Evolutionary conservation across 2,113 vertebrate genomes (phyloP).

Genomic region (Pelecanoides urinatrix): DNA sequence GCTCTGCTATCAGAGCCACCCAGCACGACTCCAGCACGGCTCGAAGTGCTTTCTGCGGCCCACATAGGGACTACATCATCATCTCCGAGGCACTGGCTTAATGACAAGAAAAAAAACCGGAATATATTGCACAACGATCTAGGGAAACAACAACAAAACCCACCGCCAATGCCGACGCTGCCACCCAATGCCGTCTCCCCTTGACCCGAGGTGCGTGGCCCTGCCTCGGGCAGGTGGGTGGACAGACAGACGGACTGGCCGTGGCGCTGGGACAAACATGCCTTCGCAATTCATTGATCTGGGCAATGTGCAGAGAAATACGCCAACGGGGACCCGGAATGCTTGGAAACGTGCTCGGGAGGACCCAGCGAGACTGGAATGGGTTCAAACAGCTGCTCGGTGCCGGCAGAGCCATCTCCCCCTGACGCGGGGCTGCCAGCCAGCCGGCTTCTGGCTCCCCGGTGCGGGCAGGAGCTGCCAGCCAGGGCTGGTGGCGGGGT

Average conservation of each 20-base stretch:
- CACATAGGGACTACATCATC: slow-evolving; percentile 91
- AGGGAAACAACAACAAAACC: slow-evolving; percentile 58
- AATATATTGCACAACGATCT: slow-evolving; percentile 81
- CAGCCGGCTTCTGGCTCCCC: not conserved
- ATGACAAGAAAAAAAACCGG: slow-evolving; percentile 87
- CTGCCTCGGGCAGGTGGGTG: accelerated
- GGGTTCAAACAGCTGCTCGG: slow-evolving; percentile 55
- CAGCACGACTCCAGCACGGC: slow-evolving; percentile 92
- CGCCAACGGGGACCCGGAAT: not conserved
- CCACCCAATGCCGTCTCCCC: not conserved
- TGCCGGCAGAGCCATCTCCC: not conserved
- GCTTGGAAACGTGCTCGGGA: not conserved
- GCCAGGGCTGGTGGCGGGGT: not conserved
- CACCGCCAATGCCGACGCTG: accelerated
- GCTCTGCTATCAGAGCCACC: slow-evolving; percentile 91
- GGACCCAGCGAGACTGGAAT: slow-evolving; percentile 28
- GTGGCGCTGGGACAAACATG: not conserved
- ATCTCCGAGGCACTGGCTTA: slow-evolving; percentile 90
- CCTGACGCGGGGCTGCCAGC: not conserved
- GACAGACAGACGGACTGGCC: not conserved
- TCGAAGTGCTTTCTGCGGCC: slow-evolving; percentile 91
- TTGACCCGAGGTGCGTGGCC: accelerated
- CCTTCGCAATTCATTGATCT: slow-evolving; percentile 25
- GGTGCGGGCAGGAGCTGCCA: not conserved
- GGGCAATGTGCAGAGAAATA: slow-evolving; percentile 22